A percentile compares a stretch with the other conserved stretches of the same genome.
Conservation (phyloP, 2,797 vertebrate genomes). For the Anguilla obscura region DNA sequence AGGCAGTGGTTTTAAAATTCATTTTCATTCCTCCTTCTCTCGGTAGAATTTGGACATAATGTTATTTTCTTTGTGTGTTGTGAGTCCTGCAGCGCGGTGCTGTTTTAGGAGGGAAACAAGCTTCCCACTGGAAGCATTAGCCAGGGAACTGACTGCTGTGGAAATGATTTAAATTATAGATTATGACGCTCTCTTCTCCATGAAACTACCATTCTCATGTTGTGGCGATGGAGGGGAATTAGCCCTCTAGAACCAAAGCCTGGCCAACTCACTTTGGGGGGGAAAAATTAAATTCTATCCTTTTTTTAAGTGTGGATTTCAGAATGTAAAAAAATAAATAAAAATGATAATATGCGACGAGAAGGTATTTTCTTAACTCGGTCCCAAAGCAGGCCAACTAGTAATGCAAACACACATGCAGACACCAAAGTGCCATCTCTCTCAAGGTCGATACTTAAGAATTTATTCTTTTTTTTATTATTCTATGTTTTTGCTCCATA, state of each 20-base stretch:
- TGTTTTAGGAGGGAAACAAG: slow-evolving; percentile 23
- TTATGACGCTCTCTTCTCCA: slow-evolving; percentile 18
- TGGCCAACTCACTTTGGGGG: slow-evolving; percentile 4
- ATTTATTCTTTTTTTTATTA: slow-evolving; percentile 28
- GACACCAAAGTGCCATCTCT: slow-evolving; percentile 19
- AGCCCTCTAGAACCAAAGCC: neutral
- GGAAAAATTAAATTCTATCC: neutral
- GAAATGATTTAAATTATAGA: slow-evolving; percentile 21
- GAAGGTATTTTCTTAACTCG: neutral
- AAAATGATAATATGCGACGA: neutral
- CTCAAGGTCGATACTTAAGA: slow-evolving; percentile 28
- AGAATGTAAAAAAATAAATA: neutral
- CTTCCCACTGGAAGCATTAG: slow-evolving; percentile 20
- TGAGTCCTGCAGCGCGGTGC: neutral
- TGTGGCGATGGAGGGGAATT: slow-evolving; percentile 4
- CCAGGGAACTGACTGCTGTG: slow-evolving; percentile 7
- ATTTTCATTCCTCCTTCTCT: neutral
- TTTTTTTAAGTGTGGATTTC: neutral
- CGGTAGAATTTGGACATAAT: slow-evolving; percentile 16
- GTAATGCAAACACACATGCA: slow-evolving; percentile 29
- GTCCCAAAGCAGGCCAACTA: neutral
- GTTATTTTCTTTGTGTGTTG: slow-evolving; percentile 23
- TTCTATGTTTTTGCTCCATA: slow-evolving; percentile 28
- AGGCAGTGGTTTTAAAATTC: slow-evolving; percentile 5
- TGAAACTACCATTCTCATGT: neutral